Conservation (phyloP, 2,113 vertebrate genomes). For the Malurus elegans region DNA sequence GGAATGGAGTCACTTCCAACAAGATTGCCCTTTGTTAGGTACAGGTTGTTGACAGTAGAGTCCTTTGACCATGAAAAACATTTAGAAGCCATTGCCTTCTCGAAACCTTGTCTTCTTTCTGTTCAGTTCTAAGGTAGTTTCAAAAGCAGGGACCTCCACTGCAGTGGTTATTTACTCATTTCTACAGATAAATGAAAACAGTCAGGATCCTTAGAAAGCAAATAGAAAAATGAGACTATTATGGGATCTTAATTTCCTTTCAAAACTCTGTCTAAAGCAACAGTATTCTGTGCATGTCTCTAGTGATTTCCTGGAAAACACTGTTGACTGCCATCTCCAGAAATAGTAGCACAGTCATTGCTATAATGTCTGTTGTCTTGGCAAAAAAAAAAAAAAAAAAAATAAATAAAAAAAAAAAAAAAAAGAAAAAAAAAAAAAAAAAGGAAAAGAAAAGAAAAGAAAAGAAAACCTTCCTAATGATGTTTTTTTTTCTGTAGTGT, state of each 20-base stretch:
- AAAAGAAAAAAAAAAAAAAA: background rate
- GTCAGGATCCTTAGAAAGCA: fast-evolving
- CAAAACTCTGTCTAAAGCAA: background rate
- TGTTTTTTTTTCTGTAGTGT: background rate
- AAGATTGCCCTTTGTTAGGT: background rate
- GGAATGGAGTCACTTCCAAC: background rate
- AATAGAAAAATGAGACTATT: background rate
- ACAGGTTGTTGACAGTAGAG: background rate
- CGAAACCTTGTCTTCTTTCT: background rate
- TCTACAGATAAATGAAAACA: background rate
- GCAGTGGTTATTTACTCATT: background rate
- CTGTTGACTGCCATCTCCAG: background rate
- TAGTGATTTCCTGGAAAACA: background rate
- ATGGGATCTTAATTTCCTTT: background rate
- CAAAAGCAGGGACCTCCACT: background rate
- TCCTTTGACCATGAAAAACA: background rate
- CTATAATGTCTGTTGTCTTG: background rate
- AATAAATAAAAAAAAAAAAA: no score
- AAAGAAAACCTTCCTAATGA: background rate
- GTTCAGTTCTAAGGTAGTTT: background rate
- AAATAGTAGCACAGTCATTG: background rate
- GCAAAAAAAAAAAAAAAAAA: background rate
- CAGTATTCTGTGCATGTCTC: background rate
- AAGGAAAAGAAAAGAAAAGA: background rate
- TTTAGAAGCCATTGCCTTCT: background rate